Evolutionary conservation across 2,113 vertebrate species (phyloP).

Genomic region (Catharus minimus): DNA sequence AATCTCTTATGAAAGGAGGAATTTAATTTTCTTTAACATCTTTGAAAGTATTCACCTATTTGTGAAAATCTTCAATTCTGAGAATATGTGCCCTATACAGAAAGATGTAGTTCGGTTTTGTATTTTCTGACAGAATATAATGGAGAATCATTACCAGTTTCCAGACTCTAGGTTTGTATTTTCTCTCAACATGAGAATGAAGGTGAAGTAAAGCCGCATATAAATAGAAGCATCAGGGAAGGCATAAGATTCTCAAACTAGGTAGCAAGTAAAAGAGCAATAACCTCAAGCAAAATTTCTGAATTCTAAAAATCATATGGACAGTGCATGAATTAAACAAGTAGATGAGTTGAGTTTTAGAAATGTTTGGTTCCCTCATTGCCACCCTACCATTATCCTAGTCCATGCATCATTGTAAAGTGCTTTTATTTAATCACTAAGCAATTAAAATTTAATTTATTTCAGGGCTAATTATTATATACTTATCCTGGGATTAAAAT

Average conservation of each 20-base stretch:
- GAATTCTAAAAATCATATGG: not conserved
- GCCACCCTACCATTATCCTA: not conserved
- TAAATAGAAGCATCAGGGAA: not conserved
- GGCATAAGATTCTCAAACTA: not conserved
- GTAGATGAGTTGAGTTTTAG: not conserved
- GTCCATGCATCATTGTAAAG: not conserved
- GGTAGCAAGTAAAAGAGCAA: not conserved
- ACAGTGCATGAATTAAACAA: not conserved
- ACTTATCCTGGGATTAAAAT: not conserved
- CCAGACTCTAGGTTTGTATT: not conserved
- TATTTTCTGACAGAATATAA: not conserved
- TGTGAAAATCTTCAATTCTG: not conserved
- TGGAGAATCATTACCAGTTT: not conserved
- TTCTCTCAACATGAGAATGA: not conserved
- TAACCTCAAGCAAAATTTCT: not conserved
- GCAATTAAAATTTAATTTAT: not conserved
- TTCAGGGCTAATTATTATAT: not conserved
- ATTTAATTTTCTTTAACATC: not conserved
- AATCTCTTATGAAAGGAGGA: not conserved
- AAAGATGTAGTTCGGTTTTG: not conserved
- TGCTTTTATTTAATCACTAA: not conserved
- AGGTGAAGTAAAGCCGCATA: not conserved
- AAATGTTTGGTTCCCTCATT: not conserved
- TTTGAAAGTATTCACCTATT: not conserved
- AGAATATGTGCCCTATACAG: not conserved